These are phyloP conservation scores for Echinometra lucunter DNA, from an alignment of 53 echinoderm and acorn worm species.

Conservation along the genomic window DNA sequence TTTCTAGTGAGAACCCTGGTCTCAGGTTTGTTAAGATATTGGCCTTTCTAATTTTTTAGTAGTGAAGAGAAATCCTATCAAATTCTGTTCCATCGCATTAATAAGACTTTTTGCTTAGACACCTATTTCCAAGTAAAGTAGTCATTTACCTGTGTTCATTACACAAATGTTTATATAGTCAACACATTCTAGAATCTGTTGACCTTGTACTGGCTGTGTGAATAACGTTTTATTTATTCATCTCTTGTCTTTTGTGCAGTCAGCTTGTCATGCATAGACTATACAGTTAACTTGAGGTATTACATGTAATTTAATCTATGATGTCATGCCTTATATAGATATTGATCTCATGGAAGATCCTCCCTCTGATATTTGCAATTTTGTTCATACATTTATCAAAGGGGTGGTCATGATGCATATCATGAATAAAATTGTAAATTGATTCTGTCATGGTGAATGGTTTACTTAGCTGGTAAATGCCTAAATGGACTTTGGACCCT, in stretches of 20 bases:
- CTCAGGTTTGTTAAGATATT: too few relatives aligned
- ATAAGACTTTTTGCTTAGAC: too few relatives aligned
- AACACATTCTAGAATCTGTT: neutral
- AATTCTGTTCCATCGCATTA: too few relatives aligned
- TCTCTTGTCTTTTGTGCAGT: neutral
- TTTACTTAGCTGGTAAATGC: too few relatives aligned
- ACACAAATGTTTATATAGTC: neutral
- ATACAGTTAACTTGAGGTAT: neutral
- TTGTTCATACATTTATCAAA: neutral
- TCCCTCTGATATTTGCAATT: neutral
- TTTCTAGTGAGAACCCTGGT: too few relatives aligned
- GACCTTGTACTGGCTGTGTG: neutral
- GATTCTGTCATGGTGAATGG: neutral
- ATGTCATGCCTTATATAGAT: neutral
- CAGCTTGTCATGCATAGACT: neutral
- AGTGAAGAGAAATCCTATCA: neutral
- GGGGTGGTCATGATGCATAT: neutral
- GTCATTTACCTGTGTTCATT: neutral
- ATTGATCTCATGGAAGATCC: neutral
- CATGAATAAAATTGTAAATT: neutral
- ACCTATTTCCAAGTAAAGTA: neutral
- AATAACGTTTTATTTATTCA: neutral
- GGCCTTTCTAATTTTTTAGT: too few relatives aligned
- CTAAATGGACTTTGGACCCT: slow-evolving; percentile 27
- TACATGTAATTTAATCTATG: neutral